Evolutionary conservation across 30 jellyfish, hydroid and myxozoan genomes (phyloP).

Genomic region (Mastigias papua): DNA sequence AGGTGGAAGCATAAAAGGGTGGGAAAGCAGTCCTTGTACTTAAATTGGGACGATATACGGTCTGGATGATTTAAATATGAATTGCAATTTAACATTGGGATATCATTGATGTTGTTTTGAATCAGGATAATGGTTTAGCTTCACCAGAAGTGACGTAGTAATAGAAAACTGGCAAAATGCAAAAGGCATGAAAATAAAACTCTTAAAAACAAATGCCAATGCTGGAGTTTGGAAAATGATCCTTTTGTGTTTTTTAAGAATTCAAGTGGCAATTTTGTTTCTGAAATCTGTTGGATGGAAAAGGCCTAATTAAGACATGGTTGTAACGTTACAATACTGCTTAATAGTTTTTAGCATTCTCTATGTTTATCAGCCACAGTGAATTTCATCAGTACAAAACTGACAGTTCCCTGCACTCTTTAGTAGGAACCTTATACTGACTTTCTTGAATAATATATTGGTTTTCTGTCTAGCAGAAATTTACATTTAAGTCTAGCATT

Average conservation of each 20-base stretch:
- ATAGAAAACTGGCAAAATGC: not conserved
- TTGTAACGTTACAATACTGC: not conserved
- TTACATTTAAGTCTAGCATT: not conserved
- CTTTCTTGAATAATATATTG: not conserved
- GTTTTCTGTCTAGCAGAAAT: conserved; percentile 6
- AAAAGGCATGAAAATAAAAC: not conserved
- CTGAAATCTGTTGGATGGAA: too few species aligned
- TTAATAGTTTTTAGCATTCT: not conserved
- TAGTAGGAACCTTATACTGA: not conserved
- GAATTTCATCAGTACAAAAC: not conserved
- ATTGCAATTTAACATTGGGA: too few species aligned
- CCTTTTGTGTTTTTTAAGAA: not conserved
- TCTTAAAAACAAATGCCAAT: not conserved
- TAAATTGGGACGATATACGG: too few species aligned
- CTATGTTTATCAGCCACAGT: not conserved
- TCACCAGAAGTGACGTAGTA: not conserved
- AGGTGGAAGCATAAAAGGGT: too few species aligned
- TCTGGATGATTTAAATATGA: too few species aligned
- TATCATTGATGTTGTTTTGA: conserved; percentile 17
- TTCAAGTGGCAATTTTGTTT: not conserved
- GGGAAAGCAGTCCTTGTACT: too few species aligned
- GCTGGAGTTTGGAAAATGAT: not conserved
- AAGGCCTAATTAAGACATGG: not conserved
- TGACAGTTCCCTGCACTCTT: not conserved
- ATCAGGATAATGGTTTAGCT: not conserved